Evolutionary conservation across 2,797 vertebrate genomes (phyloP).

Genomic region (Graptemys geographica): DNA sequence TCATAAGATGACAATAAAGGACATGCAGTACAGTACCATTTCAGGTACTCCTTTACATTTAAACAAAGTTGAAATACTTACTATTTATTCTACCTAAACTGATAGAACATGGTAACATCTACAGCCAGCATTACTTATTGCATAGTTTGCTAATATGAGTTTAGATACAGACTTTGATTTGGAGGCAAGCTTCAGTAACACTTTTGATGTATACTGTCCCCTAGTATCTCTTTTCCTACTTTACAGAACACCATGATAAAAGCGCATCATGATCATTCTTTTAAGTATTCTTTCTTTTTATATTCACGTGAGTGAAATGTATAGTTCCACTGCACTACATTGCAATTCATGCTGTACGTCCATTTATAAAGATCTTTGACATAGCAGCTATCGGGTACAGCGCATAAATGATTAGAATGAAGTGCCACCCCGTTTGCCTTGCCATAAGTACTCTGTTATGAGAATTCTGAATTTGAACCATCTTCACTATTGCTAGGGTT

Average conservation of each 20-base stretch:
- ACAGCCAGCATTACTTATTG: neutral
- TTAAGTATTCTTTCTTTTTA: neutral
- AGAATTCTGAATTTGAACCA: slow-evolving; percentile 18
- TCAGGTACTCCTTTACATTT: neutral
- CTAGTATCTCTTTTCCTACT: neutral
- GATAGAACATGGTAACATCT: slow-evolving; percentile 7
- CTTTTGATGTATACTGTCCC: neutral
- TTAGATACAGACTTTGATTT: neutral
- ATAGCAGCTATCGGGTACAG: neutral
- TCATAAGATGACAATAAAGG: neutral
- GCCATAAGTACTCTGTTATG: neutral
- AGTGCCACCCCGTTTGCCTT: neutral
- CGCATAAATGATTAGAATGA: slow-evolving; percentile 19
- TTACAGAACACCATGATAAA: slow-evolving; percentile 11
- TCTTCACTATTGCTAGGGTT: neutral
- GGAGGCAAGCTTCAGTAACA: neutral
- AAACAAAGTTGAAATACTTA: neutral
- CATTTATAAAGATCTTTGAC: neutral
- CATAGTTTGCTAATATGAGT: neutral
- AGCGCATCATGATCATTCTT: neutral
- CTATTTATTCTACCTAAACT: slow-evolving; percentile 9
- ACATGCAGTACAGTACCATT: neutral
- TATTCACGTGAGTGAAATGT: neutral
- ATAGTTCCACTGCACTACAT: neutral
- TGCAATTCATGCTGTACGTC: neutral